Evolutionary conservation across 1,140 invertebrate genomes (phyloP), one percentile per base, ranked within the genome.

Genomic region (Medauroidea extradentata): DNA sequence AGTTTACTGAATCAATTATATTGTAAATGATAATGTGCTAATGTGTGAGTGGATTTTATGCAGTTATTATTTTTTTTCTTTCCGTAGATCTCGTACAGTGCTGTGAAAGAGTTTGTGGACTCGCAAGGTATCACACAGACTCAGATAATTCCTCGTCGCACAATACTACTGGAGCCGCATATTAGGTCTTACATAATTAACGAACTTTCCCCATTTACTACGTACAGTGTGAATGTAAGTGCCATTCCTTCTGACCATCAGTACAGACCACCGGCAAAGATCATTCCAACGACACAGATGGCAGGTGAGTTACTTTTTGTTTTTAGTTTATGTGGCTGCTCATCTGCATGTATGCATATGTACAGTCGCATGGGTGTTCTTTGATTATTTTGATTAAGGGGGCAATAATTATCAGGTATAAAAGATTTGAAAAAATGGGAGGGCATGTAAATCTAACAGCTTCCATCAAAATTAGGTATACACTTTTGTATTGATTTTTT

Each of bases 271-370:
- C 92, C 93, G 0, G 91, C 92, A 0, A 92, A 92, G 73, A 94
- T 96, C n/a, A 94, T 89, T 0, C 92, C 96, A 1, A 96, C 93
- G 0, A 96, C 93, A 0, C 93, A 96, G 76, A 96, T 96, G 93
- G 94, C 92, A 0, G 73, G 73, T 74, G 59, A 59, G 64, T 51
- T 34, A 11, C 11, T 34, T 34, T 7, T 34, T 34, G n/a, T n/a
- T n/a, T n/a, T n/a, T n/a, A n/a, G n/a, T n/a, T n/a, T n/a, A n/a
- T n/a, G n/a, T n/a, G n/a, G n/a, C n/a, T n/a, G n/a, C n/a, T n/a
- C n/a, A n/a, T n/a, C n/a, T n/a, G n/a, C n/a, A n/a, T n/a, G n/a
- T n/a, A n/a, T n/a, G n/a, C n/a, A n/a, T n/a, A n/a, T n/a, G n/a
- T n/a, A n/a, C n/a, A n/a, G n/a, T n/a, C n/a, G n/a, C n/a, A n/a